These are phyloP conservation scores for Saccopteryx leptura DNA, from an alignment of 2,113 vertebrate species.

Conservation along the genomic window DNA sequence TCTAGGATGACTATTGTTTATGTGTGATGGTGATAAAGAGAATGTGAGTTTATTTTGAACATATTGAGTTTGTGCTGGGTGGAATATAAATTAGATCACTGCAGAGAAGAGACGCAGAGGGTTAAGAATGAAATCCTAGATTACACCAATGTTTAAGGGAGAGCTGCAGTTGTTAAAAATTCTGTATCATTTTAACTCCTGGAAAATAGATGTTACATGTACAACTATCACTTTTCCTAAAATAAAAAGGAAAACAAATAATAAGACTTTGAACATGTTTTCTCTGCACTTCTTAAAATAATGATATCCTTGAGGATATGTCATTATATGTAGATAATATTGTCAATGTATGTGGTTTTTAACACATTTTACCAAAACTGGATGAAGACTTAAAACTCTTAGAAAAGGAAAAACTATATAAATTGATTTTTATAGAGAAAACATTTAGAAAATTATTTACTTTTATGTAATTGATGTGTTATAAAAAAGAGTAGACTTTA, in stretches of 20 bases:
- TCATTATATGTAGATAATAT: not conserved
- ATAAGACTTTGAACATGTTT: constrained; percentile 24
- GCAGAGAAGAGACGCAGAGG: not conserved
- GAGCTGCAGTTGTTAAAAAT: not conserved
- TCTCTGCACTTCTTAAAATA: not conserved
- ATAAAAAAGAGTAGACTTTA: not conserved
- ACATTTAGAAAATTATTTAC: constrained; percentile 35
- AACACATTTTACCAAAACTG: not conserved
- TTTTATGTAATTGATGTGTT: constrained; percentile 23
- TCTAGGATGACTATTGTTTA: not conserved
- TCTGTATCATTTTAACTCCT: not conserved
- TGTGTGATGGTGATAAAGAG: not conserved
- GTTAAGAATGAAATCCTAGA: not conserved
- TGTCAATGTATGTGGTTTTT: not conserved
- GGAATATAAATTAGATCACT: constrained; percentile 11
- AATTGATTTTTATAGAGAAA: not conserved
- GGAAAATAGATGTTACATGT: not conserved
- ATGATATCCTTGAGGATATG: not conserved
- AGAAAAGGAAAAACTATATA: not conserved
- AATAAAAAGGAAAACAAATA: not conserved
- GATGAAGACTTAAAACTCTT: not conserved
- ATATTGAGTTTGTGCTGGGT: not conserved
- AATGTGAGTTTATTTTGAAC: not conserved
- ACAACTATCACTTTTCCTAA: not conserved
- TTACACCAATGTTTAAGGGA: not conserved